phyloP scores from a whole-genome alignment of 1,140 invertebrate species.

The Eueides isabella region DNA sequence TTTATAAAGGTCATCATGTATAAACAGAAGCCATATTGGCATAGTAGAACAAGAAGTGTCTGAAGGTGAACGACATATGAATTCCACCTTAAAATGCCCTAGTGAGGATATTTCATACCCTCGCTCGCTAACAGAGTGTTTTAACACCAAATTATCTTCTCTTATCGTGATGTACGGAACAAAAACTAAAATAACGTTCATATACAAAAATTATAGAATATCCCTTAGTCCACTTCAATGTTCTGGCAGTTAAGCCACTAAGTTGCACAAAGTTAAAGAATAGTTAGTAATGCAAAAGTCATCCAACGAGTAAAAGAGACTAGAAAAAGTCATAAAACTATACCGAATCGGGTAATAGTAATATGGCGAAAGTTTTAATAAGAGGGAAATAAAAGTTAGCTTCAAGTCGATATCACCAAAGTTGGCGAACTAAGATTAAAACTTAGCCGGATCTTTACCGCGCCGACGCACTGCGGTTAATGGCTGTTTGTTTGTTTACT shows the following conservation, averaged over 20 bases:
- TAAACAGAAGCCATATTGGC: too few relatives aligned
- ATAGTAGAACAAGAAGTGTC: too few relatives aligned
- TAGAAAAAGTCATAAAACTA: conserved; percentile 69
- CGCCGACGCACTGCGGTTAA: conserved; percentile 52
- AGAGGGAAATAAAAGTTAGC: conserved; percentile 64
- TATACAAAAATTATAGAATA: too few relatives aligned
- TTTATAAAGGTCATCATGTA: too few relatives aligned
- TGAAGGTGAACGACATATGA: too few relatives aligned
- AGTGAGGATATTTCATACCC: too few relatives aligned
- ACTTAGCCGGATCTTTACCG: conserved; percentile 57
- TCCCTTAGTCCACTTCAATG: not conserved
- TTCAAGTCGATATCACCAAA: conserved; percentile 61
- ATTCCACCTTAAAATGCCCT: too few relatives aligned
- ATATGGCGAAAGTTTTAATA: conserved; percentile 76
- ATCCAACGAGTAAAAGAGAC: conserved; percentile 29
- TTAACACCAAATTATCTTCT: too few relatives aligned
- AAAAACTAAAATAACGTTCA: too few relatives aligned
- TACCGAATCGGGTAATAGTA: conserved; percentile 65
- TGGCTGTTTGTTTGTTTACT: conserved; percentile 16
- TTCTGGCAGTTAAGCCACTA: not conserved
- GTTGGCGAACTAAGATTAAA: conserved; percentile 68
- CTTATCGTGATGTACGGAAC: too few relatives aligned
- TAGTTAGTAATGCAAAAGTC: conserved; percentile 44
- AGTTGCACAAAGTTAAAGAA: conserved; percentile 35
- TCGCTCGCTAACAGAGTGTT: too few relatives aligned